Conservation (phyloP, 2,888 invertebrate genomes). For the Apoderus coryli region DNA sequence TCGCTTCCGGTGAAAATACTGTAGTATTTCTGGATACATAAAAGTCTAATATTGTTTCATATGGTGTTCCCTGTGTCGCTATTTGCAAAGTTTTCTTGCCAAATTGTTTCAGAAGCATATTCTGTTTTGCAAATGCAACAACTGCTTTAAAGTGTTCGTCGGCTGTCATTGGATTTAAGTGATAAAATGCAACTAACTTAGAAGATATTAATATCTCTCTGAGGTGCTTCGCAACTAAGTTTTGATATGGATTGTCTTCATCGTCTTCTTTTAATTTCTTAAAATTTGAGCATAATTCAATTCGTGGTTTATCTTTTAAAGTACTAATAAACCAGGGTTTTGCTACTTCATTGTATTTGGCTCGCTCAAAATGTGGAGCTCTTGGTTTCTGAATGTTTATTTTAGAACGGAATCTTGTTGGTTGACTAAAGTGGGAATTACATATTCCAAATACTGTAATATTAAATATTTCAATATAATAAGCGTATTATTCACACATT, state of each 20-base stretch:
- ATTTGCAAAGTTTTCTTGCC: conserved; percentile 47
- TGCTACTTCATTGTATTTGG: conserved; percentile 47
- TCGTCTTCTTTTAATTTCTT: conserved; percentile 21
- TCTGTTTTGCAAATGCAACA: conserved; percentile 45
- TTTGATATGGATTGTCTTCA: conserved; percentile 53
- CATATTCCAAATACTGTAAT: too few species aligned
- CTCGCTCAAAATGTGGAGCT: conserved; percentile 53
- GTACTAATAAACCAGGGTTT: conserved; percentile 44
- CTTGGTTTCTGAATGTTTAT: conserved; percentile 65
- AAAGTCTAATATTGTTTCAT: conserved; percentile 48
- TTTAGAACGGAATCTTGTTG: conserved; percentile 56
- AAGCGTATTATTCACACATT: too few species aligned
- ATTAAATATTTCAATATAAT: too few species aligned
- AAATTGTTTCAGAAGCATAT: conserved; percentile 55
- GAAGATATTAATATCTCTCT: conserved; percentile 55
- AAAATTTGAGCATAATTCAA: conserved; percentile 36
- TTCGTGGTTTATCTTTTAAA: conserved; percentile 33
- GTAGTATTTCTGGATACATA: conserved; percentile 49
- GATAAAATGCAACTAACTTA: conserved; percentile 55
- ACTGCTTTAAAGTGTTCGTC: conserved; percentile 50
- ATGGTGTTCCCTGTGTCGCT: conserved; percentile 53
- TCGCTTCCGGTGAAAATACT: conserved; percentile 54
- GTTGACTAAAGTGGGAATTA: too few species aligned
- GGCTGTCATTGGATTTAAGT: conserved; percentile 53
- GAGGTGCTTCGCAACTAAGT: conserved; percentile 57